phyloP scores from a whole-genome alignment of 2,113 vertebrate species.

The Aptenodytes forsteri region DNA sequence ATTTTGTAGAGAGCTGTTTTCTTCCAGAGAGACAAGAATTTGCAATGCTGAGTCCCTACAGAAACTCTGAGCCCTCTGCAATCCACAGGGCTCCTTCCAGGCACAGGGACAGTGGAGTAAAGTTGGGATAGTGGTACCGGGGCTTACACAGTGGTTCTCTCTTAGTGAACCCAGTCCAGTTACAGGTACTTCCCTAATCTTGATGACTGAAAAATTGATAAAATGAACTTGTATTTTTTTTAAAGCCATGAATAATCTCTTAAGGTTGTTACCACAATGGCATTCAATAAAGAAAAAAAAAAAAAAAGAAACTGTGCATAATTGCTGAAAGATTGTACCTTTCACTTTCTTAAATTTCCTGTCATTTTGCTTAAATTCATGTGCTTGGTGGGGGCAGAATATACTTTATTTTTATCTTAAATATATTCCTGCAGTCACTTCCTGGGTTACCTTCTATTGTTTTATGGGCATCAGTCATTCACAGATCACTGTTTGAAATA shows the following conservation, averaged over 20 bases:
- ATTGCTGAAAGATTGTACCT: neutral
- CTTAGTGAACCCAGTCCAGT: neutral
- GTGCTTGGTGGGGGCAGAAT: neutral
- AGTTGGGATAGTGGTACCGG: neutral
- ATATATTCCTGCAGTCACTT: neutral
- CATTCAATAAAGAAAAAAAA: neutral
- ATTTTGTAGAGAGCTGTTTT: neutral
- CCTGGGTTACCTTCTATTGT: neutral
- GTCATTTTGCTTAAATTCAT: neutral
- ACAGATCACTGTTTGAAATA: constrained; percentile 2
- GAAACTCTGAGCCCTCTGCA: neutral
- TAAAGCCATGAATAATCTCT: neutral
- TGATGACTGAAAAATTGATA: neutral
- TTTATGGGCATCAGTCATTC: neutral
- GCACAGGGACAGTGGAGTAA: neutral
- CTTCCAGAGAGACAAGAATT: neutral
- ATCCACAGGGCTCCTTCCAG: neutral
- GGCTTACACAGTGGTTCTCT: neutral
- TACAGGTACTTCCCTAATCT: neutral
- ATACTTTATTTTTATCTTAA: neutral
- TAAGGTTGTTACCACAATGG: neutral
- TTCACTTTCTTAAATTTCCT: neutral
- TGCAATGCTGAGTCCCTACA: neutral
- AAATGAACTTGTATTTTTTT: neutral
- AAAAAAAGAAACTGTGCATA: accelerated